phyloP scores from a whole-genome alignment of 2,797 vertebrate species.

The Xenops minutus region DNA sequence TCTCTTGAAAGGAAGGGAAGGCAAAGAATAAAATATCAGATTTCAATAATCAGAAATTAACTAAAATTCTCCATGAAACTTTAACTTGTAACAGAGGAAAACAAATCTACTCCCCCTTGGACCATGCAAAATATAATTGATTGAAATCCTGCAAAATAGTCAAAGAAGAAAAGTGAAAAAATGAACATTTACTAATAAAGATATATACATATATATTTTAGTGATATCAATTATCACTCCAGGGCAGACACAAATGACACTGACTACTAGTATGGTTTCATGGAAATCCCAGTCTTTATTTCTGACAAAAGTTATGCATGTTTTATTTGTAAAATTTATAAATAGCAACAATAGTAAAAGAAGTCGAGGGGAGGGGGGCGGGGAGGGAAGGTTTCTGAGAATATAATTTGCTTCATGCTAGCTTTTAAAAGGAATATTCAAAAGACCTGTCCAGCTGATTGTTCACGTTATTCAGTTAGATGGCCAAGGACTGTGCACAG shows the following conservation, averaged over 20 bases:
- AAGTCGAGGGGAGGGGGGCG: not conserved
- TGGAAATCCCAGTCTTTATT: conserved; percentile 28
- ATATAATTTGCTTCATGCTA: not conserved
- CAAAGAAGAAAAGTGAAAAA: not conserved
- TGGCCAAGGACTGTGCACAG: not conserved
- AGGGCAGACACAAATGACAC: not conserved
- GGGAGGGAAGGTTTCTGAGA: not conserved
- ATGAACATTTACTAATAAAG: not conserved
- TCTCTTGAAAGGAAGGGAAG: not conserved
- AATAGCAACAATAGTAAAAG: not conserved
- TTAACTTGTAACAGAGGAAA: not conserved
- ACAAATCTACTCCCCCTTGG: fast-evolving
- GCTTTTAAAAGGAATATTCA: not conserved
- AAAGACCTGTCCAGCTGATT: not conserved
- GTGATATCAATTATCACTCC: not conserved
- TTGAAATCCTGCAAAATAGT: not conserved
- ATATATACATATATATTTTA: fast-evolving
- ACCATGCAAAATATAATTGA: not conserved
- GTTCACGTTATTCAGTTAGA: not conserved
- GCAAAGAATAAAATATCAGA: not conserved
- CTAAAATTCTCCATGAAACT: not conserved
- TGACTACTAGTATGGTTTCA: not conserved
- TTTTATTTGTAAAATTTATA: conserved; percentile 13
- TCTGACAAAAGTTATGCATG: not conserved
- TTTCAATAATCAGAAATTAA: not conserved